A percentile compares a stretch with the other conserved stretches of the same genome.
phyloP scores from a whole-genome alignment of 2,888 invertebrate genomes.

The Apomyelois bistriatella region DNA sequence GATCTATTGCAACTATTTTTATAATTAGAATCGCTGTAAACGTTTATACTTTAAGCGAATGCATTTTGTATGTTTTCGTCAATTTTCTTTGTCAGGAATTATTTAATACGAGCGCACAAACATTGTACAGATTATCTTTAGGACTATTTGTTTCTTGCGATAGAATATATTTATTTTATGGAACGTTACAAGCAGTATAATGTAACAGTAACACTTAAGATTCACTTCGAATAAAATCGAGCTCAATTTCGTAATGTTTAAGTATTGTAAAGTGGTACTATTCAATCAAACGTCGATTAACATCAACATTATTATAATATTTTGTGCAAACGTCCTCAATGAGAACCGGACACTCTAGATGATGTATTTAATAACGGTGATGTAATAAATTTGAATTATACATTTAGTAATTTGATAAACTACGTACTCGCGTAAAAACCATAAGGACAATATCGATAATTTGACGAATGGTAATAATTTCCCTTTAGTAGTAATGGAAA shows the following conservation, averaged over 20 bases:
- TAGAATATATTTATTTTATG: constrained; percentile 44
- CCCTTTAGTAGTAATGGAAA: constrained; percentile 57
- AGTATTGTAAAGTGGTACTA: constrained; percentile 64
- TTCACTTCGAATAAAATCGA: constrained; percentile 75
- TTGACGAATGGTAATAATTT: constrained; percentile 68
- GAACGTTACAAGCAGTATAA: constrained; percentile 33
- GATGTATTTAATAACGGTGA: constrained; percentile 53
- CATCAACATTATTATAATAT: constrained; percentile 49
- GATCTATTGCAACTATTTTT: constrained; percentile 70
- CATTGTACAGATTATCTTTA: constrained; percentile 68
- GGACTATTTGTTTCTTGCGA: constrained; percentile 52
- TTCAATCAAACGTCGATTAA: constrained; percentile 59
- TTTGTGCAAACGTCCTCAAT: constrained; percentile 68
- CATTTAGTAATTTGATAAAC: constrained; percentile 74
- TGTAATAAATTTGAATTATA: constrained; percentile 61
- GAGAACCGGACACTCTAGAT: constrained; percentile 67
- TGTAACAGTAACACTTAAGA: constrained; percentile 50
- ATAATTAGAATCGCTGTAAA: constrained; percentile 63
- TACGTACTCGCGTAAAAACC: constrained; percentile 77
- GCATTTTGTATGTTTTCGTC: constrained; percentile 56
- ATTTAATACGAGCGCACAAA: constrained; percentile 76
- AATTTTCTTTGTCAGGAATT: constrained; percentile 57
- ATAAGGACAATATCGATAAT: constrained; percentile 78
- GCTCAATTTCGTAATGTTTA: constrained; percentile 74
- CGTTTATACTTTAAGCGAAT: constrained; percentile 55